Percentiles rank a stretch among this genome's conserved stretches.
Conservation (phyloP, 2,888 invertebrate genomes). For the Furcula furcula region DNA sequence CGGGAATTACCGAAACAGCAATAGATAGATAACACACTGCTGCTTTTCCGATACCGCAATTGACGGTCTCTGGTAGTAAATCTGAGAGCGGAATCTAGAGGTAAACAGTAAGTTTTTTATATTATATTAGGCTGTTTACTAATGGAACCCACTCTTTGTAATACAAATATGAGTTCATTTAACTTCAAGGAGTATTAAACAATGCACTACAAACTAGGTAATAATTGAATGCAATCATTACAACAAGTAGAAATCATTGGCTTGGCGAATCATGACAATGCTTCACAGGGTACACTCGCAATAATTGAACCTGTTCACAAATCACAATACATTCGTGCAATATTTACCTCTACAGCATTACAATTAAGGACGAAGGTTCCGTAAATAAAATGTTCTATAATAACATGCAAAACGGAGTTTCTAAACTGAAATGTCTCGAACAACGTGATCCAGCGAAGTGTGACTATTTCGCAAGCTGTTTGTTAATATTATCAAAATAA, state of each 20-base stretch:
- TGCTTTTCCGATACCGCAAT: no score
- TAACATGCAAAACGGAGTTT: constrained; percentile 24
- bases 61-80: no score
- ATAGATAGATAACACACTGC: no score
- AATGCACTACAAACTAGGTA: no score
- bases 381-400: constrained; percentile 15
- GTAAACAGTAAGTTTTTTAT: no score
- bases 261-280: constrained; percentile 11
- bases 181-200: no score
- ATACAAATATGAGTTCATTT: no score
- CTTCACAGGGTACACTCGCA: constrained; percentile 8
- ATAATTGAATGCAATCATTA: no score
- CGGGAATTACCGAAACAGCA: no score
- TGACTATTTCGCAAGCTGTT: constrained; percentile 49
- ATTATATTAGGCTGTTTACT: no score
- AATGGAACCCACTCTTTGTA: no score
- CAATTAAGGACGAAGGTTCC: constrained; percentile 19
- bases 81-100: no score
- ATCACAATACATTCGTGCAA: constrained; percentile 1
- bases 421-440: constrained; percentile 38
- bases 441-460: constrained; percentile 45
- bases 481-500: constrained; percentile 31
- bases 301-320: neutral
- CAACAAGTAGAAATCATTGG: constrained; percentile 7
- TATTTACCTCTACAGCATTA: constrained; percentile 7